Evolutionary conservation across 2,113 vertebrate species (phyloP).

Genomic region (Alaudala cheleensis): DNA sequence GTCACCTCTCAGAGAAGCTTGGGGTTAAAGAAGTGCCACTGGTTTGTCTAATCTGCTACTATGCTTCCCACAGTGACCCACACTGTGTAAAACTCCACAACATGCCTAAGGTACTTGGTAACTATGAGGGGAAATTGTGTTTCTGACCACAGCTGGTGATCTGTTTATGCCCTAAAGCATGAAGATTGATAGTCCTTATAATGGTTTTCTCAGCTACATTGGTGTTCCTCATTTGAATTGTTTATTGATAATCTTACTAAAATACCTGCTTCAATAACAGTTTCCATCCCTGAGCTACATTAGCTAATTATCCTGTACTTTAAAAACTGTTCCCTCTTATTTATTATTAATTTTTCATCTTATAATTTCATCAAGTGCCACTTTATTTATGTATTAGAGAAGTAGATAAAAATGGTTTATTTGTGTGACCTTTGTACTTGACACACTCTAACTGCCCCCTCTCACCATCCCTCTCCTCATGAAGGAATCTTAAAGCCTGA

Average conservation of each 20-base stretch:
- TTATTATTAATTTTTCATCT: constrained; percentile 53
- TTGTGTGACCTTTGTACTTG: not conserved
- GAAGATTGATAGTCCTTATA: constrained; percentile 67
- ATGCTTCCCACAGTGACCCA: constrained; percentile 52
- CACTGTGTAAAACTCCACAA: constrained; percentile 9
- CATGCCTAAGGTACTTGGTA: constrained; percentile 53
- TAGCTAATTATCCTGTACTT: constrained; percentile 49
- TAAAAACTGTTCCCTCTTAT: constrained; percentile 25
- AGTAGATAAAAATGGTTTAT: not conserved
- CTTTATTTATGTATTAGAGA: not conserved
- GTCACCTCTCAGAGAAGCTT: not conserved
- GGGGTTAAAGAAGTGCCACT: not conserved
- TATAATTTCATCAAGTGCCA: constrained; percentile 10
- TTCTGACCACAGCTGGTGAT: constrained; percentile 73
- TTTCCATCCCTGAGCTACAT: not conserved
- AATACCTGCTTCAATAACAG: constrained; percentile 38
- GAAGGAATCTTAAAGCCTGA: not conserved
- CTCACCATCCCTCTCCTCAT: not conserved
- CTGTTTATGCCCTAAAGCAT: constrained; percentile 70
- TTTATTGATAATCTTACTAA: constrained; percentile 53
- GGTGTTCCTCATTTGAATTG: constrained; percentile 20
- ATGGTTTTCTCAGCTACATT: constrained; percentile 65
- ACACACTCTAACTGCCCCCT: not conserved
- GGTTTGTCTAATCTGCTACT: constrained; percentile 52
- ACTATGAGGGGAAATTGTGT: constrained; percentile 40